These are phyloP conservation scores for Sinosuthora webbiana DNA, from an alignment of 2,113 vertebrate species.

Conservation along the genomic window DNA sequence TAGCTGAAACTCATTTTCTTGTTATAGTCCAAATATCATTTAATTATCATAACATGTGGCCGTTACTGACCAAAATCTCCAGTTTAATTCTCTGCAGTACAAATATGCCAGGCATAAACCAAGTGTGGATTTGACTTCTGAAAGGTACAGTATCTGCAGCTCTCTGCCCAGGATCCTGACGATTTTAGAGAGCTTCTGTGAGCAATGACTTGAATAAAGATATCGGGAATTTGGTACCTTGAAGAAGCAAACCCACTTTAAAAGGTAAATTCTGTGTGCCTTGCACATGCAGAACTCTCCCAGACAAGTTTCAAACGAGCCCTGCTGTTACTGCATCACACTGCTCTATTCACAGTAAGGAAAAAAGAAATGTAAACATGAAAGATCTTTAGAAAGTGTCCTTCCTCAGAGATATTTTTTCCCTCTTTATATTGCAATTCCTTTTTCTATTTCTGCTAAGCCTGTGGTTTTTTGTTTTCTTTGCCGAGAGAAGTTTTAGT, in stretches of 20 bases:
- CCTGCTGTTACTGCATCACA: not conserved
- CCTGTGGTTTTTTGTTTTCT: not conserved
- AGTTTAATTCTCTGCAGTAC: not conserved
- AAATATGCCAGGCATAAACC: not conserved
- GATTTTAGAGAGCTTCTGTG: not conserved
- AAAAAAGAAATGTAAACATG: constrained; percentile 33
- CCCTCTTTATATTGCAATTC: not conserved
- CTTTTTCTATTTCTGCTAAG: not conserved
- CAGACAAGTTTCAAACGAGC: not conserved
- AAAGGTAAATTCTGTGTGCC: constrained; percentile 2
- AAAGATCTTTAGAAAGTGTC: not conserved
- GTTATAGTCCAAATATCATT: not conserved
- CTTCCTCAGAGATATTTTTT: not conserved
- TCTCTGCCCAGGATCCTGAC: not conserved
- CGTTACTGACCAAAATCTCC: not conserved
- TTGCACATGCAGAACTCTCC: not conserved
- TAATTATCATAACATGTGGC: not conserved
- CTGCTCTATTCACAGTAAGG: not conserved
- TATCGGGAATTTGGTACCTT: not conserved
- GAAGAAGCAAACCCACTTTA: constrained; percentile 2
- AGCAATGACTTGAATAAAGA: not conserved
- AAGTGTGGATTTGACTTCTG: not conserved
- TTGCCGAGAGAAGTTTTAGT: constrained; percentile 3
- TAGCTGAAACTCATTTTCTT: constrained; percentile 25
- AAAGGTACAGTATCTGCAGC: not conserved